phyloP scores from a whole-genome alignment of 2,888 invertebrate genomes.

The Sminthurides aquaticus region DNA sequence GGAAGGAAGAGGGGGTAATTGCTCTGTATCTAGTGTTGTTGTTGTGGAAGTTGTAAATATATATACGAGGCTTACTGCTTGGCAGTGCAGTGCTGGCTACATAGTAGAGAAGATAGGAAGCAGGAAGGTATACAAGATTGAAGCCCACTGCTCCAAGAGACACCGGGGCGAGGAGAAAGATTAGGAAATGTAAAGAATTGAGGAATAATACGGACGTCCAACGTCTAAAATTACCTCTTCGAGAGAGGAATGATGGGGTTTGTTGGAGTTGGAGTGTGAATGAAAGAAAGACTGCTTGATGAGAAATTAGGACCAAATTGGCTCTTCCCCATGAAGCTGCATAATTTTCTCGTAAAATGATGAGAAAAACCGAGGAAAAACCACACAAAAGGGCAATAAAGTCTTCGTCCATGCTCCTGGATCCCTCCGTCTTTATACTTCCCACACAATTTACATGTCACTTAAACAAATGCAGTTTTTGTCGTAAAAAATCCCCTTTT shows the following conservation, averaged over 20 bases:
- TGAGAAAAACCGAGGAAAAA: slow-evolving; percentile 30
- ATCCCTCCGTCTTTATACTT: slow-evolving; percentile 9
- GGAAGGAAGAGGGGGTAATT: background rate
- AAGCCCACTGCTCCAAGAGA: too few species aligned
- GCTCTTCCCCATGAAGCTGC: slow-evolving; percentile 29
- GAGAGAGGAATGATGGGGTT: background rate
- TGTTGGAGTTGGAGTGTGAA: slow-evolving; percentile 19
- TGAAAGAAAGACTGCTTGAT: slow-evolving; percentile 21
- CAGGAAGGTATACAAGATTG: too few species aligned
- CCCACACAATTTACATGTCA: slow-evolving; percentile 35
- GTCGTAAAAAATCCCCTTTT: slow-evolving; percentile 22
- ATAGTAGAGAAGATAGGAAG: too few species aligned
- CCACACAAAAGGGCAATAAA: slow-evolving; percentile 33
- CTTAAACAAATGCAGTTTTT: slow-evolving; percentile 33
- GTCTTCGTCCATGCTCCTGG: slow-evolving; percentile 8
- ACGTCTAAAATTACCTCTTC: slow-evolving; percentile 14
- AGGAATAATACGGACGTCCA: slow-evolving; percentile 14
- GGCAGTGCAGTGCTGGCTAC: too few species aligned
- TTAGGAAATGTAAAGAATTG: background rate
- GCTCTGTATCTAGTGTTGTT: too few species aligned
- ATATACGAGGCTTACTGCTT: too few species aligned
- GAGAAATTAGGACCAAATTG: slow-evolving; percentile 27
- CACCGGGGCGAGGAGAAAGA: background rate
- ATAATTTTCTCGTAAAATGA: slow-evolving; percentile 31
- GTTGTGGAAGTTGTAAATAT: too few species aligned